Evolutionary conservation across 2,888 invertebrate species (phyloP).

Genomic region (Cephus pulcher): DNA sequence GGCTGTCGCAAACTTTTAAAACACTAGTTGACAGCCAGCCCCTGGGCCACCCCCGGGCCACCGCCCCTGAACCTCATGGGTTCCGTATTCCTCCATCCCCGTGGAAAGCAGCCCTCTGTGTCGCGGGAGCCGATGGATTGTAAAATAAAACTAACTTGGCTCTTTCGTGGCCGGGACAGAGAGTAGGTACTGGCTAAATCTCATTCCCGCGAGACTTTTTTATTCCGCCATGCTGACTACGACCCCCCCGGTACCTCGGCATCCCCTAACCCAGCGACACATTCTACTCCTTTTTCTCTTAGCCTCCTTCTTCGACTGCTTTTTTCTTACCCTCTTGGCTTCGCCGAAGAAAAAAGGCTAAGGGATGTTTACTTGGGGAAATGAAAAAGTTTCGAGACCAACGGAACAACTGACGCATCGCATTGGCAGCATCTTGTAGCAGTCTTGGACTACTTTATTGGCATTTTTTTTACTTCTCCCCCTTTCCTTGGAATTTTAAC

Average conservation of each 20-base stretch:
- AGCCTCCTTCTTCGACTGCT: neutral
- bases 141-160: constrained; percentile 67
- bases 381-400: constrained; percentile 26
- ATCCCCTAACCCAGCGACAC: constrained; percentile 6
- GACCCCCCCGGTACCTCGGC: neutral
- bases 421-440: neutral
- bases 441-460: neutral
- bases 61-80: constrained; percentile 39
- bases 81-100: constrained; percentile 32
- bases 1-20: constrained; percentile 67
- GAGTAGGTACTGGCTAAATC: constrained; percentile 58
- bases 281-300: neutral
- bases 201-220: constrained; percentile 58
- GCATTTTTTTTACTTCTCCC: neutral
- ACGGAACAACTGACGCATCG: neutral
- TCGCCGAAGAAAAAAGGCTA: constrained; percentile 14
- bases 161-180: constrained; percentile 57
- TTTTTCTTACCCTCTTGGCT: neutral
- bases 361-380: constrained; percentile 26
- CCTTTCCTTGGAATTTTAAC: neutral
- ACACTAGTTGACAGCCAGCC: constrained; percentile 65
- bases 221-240: neutral
- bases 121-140: constrained; percentile 62
- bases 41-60: constrained; percentile 28
- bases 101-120: constrained; percentile 44